Evolutionary conservation across 2,888 invertebrate genomes (phyloP), one percentile per base, ranked within the genome.

Genomic region (Pseudococcus longispinus): DNA sequence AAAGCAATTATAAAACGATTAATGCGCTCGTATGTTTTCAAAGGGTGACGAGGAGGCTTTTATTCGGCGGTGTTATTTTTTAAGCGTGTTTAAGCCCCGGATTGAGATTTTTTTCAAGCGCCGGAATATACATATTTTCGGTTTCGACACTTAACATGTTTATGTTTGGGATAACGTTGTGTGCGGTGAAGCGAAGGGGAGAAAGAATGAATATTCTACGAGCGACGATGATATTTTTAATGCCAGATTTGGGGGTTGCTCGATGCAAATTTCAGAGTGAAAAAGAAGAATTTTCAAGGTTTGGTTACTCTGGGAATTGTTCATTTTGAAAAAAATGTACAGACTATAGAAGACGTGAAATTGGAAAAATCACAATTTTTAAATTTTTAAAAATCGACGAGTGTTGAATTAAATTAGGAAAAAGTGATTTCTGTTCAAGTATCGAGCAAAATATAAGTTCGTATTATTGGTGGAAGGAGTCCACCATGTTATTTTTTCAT

Each of bases 1-100:
- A 77, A 77, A 77, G 77, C 32, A 65, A 77, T 77, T 77, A 77
- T 77, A 37, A 77, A 77, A 37, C 37, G 77, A 77, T 77, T 77
- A 65, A 65, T 65, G 65, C 1, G 65, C 26, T 65, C 15, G 11
- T 60, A 23, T 65, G 32, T 20, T 20, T 65, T 23, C 11, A 65
- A 26, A 65, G 26, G 65, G 60, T 60, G n/a, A 20, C n/a, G 60
- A 60, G 26, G 23, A 1, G n/a, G 55, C n/a, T 55, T 65, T 65
- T 26, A 26, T 65, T 26, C 18, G 65, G 11, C 11, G 26, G 65
- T 65, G 55, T n/a, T 37, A 37, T 37, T 37, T 37, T 37, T 37
- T 37, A 37, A 37, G 2, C 55, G 55, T 8, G 6, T 6, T 55
- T 55, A 46, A 55, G 55, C 55, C 55, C n/a, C 3, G n/a, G 55